Evolutionary conservation across 2,888 invertebrate species (phyloP).

Genomic region (Oscheius sp.): DNA sequence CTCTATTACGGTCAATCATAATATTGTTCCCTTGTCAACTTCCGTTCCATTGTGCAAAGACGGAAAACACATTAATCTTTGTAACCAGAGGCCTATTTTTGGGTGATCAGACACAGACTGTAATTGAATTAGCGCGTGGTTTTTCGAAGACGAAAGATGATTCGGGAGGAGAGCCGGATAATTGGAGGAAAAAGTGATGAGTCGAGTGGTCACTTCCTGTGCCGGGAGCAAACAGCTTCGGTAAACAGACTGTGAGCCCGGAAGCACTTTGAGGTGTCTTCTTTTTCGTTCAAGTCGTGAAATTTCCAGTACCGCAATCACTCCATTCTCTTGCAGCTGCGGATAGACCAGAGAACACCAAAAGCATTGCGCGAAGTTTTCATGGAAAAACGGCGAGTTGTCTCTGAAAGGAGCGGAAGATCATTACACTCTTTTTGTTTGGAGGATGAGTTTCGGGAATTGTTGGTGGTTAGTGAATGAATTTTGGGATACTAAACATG

Average conservation of each 20-base stretch:
- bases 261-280: slow-evolving; percentile 6
- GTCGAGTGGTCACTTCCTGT: slow-evolving; percentile 26
- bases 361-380: slow-evolving; percentile 12
- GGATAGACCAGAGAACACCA: slow-evolving; percentile 11
- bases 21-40: no score
- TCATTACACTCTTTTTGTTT: not conserved
- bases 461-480: no score
- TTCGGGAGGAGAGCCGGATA: slow-evolving; percentile 5
- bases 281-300: not conserved
- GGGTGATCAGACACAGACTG: not conserved
- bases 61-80: not conserved
- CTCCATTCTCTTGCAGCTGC: not conserved
- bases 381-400: slow-evolving; percentile 16
- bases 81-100: not conserved
- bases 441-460: no score
- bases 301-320: not conserved
- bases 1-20: no score
- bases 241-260: slow-evolving; percentile 13
- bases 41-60: not conserved
- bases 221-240: slow-evolving; percentile 17
- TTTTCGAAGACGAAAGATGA: not conserved
- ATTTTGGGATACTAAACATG: no score
- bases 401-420: slow-evolving; percentile 16
- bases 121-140: not conserved
- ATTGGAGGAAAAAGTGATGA: not conserved